A percentile compares a stretch with the other conserved stretches of the same genome.
phyloP scores from a whole-genome alignment of 2,797 vertebrate genomes.

The Moxostoma hubbsi region DNA sequence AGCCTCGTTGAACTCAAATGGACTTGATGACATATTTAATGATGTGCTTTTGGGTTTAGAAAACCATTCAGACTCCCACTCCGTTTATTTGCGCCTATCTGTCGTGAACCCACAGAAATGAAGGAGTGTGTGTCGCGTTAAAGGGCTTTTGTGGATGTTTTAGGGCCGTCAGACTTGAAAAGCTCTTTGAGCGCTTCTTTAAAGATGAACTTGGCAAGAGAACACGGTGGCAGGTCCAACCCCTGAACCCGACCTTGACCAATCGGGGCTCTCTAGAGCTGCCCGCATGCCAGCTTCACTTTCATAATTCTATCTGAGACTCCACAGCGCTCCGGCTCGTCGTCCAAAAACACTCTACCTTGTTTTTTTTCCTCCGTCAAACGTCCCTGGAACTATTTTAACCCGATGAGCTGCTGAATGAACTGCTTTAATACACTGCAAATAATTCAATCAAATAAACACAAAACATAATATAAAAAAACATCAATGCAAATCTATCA shows the following conservation, averaged over 20 bases:
- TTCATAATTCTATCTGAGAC: conserved; percentile 49
- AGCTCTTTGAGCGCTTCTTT: conserved; percentile 50
- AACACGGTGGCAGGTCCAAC: conserved; percentile 39
- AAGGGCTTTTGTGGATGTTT: conserved; percentile 39
- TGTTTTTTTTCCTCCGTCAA: conserved; percentile 33
- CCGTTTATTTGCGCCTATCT: not conserved
- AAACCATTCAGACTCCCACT: conserved; percentile 14
- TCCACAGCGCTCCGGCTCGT: conserved; percentile 47
- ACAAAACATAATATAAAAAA: not conserved
- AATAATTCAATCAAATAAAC: not conserved
- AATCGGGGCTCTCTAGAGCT: conserved; percentile 50
- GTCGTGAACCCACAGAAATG: conserved; percentile 23
- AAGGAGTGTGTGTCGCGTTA: conserved; percentile 22
- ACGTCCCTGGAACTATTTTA: conserved; percentile 31
- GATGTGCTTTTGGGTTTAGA: conserved; percentile 6
- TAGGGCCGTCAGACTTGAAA: conserved; percentile 37
- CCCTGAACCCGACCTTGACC: conserved; percentile 50
- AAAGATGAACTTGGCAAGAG: conserved; percentile 54
- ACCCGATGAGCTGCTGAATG: conserved; percentile 2
- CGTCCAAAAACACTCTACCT: conserved; percentile 40
- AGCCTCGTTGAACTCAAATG: not conserved
- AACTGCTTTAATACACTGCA: not conserved
- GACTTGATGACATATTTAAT: conserved; percentile 21
- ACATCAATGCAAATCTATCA: no score
- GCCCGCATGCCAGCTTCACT: conserved; percentile 59